phyloP scores from a whole-genome alignment of 2,797 vertebrate species.

The Rhinoraja longicauda region DNA sequence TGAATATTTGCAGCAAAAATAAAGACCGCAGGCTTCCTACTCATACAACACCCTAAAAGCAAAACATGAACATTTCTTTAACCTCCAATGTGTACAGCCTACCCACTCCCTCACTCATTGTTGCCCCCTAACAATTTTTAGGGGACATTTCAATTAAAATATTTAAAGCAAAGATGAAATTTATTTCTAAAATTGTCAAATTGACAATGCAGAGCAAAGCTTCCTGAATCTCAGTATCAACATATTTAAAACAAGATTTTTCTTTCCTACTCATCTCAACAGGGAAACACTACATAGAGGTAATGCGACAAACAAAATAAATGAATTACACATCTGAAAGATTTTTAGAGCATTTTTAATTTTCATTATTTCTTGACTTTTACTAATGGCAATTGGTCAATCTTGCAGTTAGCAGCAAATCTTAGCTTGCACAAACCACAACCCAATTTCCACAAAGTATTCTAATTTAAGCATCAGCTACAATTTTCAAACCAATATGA shows the following conservation, averaged over 20 bases:
- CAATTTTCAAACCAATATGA: neutral
- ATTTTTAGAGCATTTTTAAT: neutral
- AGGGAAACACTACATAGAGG: no score
- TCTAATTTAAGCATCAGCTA: neutral
- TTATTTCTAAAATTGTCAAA: neutral
- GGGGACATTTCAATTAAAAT: no score
- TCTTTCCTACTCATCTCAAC: neutral
- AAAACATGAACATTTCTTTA: neutral
- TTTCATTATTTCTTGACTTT: neutral
- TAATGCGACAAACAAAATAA: neutral
- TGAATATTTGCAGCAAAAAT: neutral
- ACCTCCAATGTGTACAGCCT: neutral
- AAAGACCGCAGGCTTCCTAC: constrained; percentile 11
- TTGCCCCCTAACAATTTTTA: no score
- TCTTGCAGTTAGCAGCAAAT: neutral
- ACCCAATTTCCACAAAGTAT: neutral
- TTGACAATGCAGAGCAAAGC: neutral
- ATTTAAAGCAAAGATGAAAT: no score
- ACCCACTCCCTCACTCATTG: no score
- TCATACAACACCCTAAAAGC: neutral
- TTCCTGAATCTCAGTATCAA: neutral
- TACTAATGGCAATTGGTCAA: neutral
- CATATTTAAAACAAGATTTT: neutral
- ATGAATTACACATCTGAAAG: neutral
- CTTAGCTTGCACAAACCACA: neutral